These are phyloP conservation scores for Eledona agricola DNA, from an alignment of 2,888 invertebrate genomes.

Conservation along the genomic window DNA sequence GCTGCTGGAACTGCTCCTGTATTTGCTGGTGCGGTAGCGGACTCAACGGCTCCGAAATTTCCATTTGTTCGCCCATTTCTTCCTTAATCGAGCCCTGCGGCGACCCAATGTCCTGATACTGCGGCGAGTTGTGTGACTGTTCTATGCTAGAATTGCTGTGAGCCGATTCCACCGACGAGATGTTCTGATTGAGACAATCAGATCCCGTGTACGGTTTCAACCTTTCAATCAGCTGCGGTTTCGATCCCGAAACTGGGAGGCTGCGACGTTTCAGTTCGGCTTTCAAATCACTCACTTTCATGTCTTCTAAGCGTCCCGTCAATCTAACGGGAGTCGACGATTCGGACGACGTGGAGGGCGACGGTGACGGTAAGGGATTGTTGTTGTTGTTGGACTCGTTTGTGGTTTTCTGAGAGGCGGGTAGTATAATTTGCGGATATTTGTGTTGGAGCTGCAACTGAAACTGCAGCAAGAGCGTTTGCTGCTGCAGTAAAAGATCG, in stretches of 20 bases:
- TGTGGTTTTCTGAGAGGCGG: slow-evolving; percentile 71
- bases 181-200: slow-evolving; percentile 44
- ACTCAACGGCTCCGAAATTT: slow-evolving; percentile 63
- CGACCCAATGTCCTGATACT: slow-evolving; percentile 60
- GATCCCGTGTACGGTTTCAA: slow-evolving; percentile 74
- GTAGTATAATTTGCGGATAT: slow-evolving; percentile 83
- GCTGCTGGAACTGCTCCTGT: slow-evolving; percentile 49
- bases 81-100: slow-evolving; percentile 52
- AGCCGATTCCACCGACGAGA: slow-evolving; percentile 48
- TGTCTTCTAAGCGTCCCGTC: slow-evolving; percentile 83
- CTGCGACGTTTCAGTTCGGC: slow-evolving; percentile 93
- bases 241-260: slow-evolving; percentile 94
- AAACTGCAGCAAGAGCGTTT: slow-evolving; percentile 90
- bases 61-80: slow-evolving; percentile 57
- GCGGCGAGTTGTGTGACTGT: slow-evolving; percentile 62
- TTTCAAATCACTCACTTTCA: slow-evolving; percentile 96
- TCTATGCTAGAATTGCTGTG: slow-evolving; percentile 60
- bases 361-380: slow-evolving; percentile 59
- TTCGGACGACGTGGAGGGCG: slow-evolving; percentile 60
- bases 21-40: slow-evolving; percentile 57
- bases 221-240: slow-evolving; percentile 93
- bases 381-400: slow-evolving; percentile 52
- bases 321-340: slow-evolving; percentile 61
- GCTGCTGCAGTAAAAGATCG: slow-evolving; percentile 91
- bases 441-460: slow-evolving; percentile 85